phyloP scores from a whole-genome alignment of 2,888 invertebrate genomes.

The Phalera bucephala region DNA sequence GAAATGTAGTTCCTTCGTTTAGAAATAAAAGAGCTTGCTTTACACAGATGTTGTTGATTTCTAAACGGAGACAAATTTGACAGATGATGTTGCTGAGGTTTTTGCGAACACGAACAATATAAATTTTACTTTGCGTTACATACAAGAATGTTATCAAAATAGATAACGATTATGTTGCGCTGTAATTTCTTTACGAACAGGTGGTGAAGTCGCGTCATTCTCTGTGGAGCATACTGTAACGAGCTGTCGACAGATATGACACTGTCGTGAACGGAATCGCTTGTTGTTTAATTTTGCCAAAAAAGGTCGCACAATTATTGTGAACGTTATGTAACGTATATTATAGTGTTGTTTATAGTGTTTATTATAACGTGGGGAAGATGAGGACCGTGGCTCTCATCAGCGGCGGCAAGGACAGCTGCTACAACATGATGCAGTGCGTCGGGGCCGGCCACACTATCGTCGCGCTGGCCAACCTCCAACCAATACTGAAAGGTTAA shows the following conservation, averaged over 20 bases:
- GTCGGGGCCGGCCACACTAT: conserved; percentile 97
- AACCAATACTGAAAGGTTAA: conserved; percentile 91
- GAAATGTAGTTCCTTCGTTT: background rate
- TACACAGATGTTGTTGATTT: background rate
- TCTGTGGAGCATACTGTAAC: conserved; percentile 27
- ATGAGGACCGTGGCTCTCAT: conserved; percentile 95
- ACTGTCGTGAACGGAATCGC: conserved; percentile 49
- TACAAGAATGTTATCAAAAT: conserved; percentile 69
- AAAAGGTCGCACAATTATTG: conserved; percentile 59
- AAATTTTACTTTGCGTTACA: conserved; percentile 54
- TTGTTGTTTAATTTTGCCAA: conserved; percentile 58
- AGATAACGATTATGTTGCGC: conserved; percentile 62
- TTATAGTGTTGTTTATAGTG: conserved; percentile 50
- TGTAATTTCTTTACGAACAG: conserved; percentile 37
- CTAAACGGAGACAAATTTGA: conserved; percentile 9
- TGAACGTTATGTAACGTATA: conserved; percentile 76
- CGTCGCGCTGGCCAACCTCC: conserved; percentile 97
- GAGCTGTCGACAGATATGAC: conserved; percentile 47
- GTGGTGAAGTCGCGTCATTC: conserved; percentile 41
- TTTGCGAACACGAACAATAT: conserved; percentile 42
- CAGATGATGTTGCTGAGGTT: conserved; percentile 36
- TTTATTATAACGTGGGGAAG: conserved; percentile 57
- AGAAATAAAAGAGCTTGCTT: background rate
- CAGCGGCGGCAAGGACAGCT: conserved; percentile 99
- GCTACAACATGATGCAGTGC: conserved; percentile 99